Evolutionary conservation across 2,797 vertebrate species (phyloP), one percentile per base, ranked within the genome.

Genomic region (Psittacula echo): DNA sequence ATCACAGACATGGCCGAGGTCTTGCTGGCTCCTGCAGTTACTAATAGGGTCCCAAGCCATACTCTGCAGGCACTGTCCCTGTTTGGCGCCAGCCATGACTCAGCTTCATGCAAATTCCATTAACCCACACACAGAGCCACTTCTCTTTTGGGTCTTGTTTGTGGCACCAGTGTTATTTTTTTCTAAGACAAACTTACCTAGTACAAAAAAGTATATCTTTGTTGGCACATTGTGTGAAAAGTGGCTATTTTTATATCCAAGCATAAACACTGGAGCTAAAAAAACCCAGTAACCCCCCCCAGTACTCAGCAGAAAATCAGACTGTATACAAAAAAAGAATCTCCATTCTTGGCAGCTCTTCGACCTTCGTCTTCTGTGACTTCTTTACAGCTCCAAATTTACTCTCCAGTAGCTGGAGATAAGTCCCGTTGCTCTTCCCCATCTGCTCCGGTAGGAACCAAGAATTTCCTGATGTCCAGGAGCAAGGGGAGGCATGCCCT

Each of bases 51-150:
- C 34, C 56, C 9, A 58, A 50, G 79, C 85, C 73, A 39, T 62
- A 66, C 39, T 94, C 48, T 81, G 79, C 85, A 93, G 70, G 60
- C 68, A 32, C 19, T 64, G 78, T n/a, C 75, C 74, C 74, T 87
- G 37, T 89, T 67, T 76, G 50, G 47, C 74, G 48, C 78, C 89
- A 93, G 85, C 73, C n/a, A 0, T 95, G 94, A 93, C 67, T 96
- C 93, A 94, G 91, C 93, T 90, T 87, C 53, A 29, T 54, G 73
- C 19, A 41, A 75, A 75, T 27, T 68, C 48, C 48, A 53, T 53
- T 77, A 77, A 83, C 3, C 45, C 18, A 8, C 6, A 65, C 50
- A 50, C 4, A 71, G 26, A 86, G 23, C 32, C 58, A 19, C 53
- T 85, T 96, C 37, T 42, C 53, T 84, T 89, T 17, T 68, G 34